A percentile compares a stretch with the other conserved stretches of the same genome.
These are phyloP conservation scores for Gallinago solitaria DNA, from an alignment of 2,797 vertebrate species.

Conservation along the genomic window DNA sequence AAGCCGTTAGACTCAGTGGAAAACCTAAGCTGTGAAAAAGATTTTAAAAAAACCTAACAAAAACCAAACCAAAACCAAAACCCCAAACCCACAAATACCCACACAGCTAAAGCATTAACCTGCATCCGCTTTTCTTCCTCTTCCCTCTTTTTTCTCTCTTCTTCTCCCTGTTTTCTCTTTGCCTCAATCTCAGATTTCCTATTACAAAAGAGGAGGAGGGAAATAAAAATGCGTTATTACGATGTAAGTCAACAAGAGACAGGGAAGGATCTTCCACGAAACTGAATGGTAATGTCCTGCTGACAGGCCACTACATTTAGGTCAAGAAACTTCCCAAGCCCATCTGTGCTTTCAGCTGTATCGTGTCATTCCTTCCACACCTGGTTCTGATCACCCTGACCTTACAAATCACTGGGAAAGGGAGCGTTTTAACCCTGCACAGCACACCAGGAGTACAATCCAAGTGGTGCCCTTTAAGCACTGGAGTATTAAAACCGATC, in stretches of 20 bases:
- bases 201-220: background rate
- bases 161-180: conserved; percentile 95
- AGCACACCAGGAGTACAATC: background rate
- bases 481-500: fast-evolving
- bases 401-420: background rate
- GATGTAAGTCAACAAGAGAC: background rate
- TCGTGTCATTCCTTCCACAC: background rate
- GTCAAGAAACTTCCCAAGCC: background rate
- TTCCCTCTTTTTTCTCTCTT: conserved; percentile 92
- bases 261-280: background rate
- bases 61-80: no score
- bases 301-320: background rate
- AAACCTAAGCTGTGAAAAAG: background rate
- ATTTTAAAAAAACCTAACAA: background rate
- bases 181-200: conserved; percentile 96
- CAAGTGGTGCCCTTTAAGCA: background rate
- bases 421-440: background rate
- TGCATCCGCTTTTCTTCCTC: conserved; percentile 91
- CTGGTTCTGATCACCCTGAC: background rate
- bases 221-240: background rate
- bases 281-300: background rate
- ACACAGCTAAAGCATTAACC: conserved; percentile 60
- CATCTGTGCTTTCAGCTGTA: background rate
- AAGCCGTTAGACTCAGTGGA: background rate
- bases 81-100: background rate